Conservation (phyloP, 2,888 invertebrate species). For the Polyploca ridens region DNA sequence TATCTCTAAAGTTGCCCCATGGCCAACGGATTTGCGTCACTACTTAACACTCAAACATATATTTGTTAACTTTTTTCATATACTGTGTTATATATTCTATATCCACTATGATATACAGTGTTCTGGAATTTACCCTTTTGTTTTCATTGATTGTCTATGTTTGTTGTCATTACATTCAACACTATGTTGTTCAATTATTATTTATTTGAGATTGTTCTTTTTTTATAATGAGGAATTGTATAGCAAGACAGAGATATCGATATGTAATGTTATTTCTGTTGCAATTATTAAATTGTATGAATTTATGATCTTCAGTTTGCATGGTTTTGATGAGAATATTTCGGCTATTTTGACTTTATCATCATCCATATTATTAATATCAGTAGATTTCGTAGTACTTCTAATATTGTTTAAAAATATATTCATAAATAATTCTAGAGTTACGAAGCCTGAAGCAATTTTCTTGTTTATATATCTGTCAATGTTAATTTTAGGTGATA, state of each 20-base stretch:
- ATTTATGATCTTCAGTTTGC: constrained; percentile 16
- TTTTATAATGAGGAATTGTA: constrained; percentile 34
- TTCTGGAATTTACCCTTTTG: background rate
- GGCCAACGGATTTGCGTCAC: constrained; percentile 25
- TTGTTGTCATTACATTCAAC: constrained; percentile 28
- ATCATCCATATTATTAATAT: constrained; percentile 33
- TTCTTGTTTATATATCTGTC: constrained; percentile 31
- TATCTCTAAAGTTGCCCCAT: background rate
- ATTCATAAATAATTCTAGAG: constrained; percentile 16
- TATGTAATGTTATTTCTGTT: constrained; percentile 26
- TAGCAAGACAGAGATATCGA: constrained; percentile 25
- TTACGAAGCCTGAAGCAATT: constrained; percentile 22
- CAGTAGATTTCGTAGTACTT: constrained; percentile 27
- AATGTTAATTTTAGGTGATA: constrained; percentile 19
- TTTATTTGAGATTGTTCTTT: constrained; percentile 38
- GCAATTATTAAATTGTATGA: constrained; percentile 27
- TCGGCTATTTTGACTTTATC: constrained; percentile 29
- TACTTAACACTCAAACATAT: constrained; percentile 31
- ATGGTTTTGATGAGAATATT: background rate
- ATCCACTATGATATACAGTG: background rate
- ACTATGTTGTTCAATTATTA: constrained; percentile 29
- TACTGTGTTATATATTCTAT: background rate
- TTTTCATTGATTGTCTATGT: background rate
- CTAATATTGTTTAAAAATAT: constrained; percentile 24
- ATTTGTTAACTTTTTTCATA: constrained; percentile 6